phyloP scores from a whole-genome alignment of 2,113 vertebrate genomes.

The Willisornis vidua region DNA sequence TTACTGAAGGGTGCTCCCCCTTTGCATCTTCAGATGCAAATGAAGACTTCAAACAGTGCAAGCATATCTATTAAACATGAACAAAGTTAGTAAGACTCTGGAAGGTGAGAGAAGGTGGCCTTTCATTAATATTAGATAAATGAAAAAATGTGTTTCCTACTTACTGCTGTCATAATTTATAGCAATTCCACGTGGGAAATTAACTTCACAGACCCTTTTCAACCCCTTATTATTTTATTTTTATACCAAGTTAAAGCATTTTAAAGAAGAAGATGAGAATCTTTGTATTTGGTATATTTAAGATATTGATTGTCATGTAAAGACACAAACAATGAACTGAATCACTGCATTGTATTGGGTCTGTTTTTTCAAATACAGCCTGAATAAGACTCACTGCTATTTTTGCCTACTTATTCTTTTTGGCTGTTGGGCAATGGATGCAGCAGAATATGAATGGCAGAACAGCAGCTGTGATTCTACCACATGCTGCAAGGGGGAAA shows the following conservation, averaged over 20 bases:
- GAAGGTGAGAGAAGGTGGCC: neutral
- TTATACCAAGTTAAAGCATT: neutral
- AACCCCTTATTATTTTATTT: neutral
- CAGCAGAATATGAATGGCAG: neutral
- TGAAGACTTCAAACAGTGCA: neutral
- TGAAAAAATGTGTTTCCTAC: neutral
- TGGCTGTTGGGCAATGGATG: neutral
- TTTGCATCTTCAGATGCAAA: neutral
- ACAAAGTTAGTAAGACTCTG: neutral
- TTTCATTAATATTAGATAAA: neutral
- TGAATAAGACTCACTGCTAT: neutral
- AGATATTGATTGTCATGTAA: neutral
- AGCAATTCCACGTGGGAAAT: neutral
- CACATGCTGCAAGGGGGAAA: neutral
- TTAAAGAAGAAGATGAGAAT: neutral
- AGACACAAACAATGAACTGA: neutral
- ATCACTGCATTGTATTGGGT: neutral
- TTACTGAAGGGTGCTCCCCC: neutral
- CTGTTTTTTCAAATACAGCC: neutral
- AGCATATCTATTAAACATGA: neutral
- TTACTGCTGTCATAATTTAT: neutral
- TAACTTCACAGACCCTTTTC: neutral
- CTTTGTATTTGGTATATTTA: neutral
- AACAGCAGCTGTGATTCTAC: neutral
- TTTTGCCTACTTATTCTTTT: constrained; percentile 8